Evolutionary conservation across 2,888 invertebrate genomes (phyloP).

Genomic region (Drosophila paracracens): DNA sequence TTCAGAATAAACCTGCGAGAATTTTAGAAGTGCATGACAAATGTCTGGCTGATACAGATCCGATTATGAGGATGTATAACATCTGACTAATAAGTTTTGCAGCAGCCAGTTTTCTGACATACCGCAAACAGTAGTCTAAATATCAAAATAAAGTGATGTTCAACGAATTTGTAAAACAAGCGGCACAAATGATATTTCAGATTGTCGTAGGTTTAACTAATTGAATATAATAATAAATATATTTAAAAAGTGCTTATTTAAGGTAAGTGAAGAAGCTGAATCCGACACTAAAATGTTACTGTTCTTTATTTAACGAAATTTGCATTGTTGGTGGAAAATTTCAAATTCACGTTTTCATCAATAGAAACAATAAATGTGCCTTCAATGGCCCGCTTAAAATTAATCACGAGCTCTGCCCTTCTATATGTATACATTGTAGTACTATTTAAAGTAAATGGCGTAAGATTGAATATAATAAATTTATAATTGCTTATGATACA

Average conservation of each 20-base stretch:
- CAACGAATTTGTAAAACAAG: neutral
- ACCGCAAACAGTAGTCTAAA: neutral
- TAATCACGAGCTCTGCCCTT: slow-evolving; percentile 27
- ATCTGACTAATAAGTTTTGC: neutral
- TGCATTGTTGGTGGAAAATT: neutral
- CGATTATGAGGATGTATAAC: too few species aligned
- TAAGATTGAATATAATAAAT: neutral
- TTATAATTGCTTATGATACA: neutral
- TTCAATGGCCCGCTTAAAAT: slow-evolving; percentile 6
- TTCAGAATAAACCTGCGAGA: neutral
- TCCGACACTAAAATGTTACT: neutral
- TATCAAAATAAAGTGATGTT: neutral
- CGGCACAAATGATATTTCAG: neutral
- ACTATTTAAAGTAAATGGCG: slow-evolving; percentile 2
- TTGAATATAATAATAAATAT: neutral
- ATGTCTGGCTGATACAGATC: neutral
- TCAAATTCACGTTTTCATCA: neutral
- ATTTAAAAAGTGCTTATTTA: neutral
- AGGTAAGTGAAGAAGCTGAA: neutral
- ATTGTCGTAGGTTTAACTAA: neutral
- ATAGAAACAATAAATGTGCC: neutral
- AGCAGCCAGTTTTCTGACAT: slow-evolving; percentile 1
- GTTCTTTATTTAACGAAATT: neutral
- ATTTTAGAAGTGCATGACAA: neutral
- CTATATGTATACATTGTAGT: neutral